Conservation (phyloP, 30 jellyfish, hydroid and myxozoan genomes). For the Turritopsis rubra region DNA sequence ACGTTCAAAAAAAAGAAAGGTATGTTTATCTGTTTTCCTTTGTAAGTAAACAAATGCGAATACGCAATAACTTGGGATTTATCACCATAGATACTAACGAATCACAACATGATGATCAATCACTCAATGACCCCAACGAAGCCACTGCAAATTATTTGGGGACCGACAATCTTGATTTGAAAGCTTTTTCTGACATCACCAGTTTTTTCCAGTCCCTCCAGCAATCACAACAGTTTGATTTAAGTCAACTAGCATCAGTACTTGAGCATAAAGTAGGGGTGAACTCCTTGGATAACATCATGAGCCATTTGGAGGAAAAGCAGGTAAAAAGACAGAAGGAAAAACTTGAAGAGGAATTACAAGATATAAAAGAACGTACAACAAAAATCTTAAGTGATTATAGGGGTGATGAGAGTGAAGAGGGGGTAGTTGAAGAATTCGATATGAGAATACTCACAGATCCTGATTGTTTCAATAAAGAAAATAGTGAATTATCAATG, state of each 20-base stretch:
- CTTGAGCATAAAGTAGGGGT: background rate
- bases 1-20: background rate
- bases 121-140: background rate
- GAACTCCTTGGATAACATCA: constrained; percentile 9
- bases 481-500: background rate
- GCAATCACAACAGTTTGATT: background rate
- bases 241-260: background rate
- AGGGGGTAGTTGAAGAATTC: background rate
- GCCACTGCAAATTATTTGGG: background rate
- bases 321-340: constrained; percentile 36
- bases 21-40: background rate
- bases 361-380: constrained; percentile 32
- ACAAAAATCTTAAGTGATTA: constrained; percentile 22
- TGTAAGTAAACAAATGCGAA: background rate
- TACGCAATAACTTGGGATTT: no score
- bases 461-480: constrained; percentile 3
- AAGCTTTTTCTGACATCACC: background rate
- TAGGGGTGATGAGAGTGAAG: background rate
- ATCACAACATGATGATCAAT: background rate
- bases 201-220: background rate
- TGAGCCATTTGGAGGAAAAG: constrained; percentile 27
- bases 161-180: background rate
- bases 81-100: background rate
- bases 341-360: constrained; percentile 39
- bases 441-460: constrained; percentile 18